Percentiles rank a stretch among this genome's conserved stretches.
Conservation (phyloP, 2,797 vertebrate species). For the Hippopotamyrus pictus region DNA sequence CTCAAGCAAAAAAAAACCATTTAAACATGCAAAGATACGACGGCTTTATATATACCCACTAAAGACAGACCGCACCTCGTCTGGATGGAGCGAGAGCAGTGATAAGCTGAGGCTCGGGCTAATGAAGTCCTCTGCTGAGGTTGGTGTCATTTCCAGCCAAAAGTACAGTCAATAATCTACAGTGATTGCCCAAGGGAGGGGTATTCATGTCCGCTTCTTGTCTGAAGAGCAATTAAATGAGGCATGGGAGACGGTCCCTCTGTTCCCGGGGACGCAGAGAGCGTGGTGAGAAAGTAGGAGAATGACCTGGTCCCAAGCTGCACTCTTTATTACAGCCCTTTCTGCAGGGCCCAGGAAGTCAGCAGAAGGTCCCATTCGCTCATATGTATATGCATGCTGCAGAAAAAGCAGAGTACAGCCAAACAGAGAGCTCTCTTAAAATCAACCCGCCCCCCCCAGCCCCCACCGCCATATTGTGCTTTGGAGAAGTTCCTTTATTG, state of each 20-base stretch:
- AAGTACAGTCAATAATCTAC: constrained; percentile 17
- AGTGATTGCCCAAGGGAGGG: constrained; percentile 14
- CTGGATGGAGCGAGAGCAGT: not conserved
- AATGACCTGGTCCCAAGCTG: not conserved
- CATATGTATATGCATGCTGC: constrained; percentile 38
- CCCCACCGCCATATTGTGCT: not conserved
- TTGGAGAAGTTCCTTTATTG: constrained; percentile 55
- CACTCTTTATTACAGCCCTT: constrained; percentile 24
- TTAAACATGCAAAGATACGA: not conserved
- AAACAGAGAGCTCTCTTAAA: constrained; percentile 63
- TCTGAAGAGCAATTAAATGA: constrained; percentile 21
- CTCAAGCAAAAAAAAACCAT: not conserved
- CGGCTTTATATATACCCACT: not conserved
- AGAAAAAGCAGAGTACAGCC: constrained; percentile 27
- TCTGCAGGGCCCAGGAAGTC: constrained; percentile 8
- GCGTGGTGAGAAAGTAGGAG: not conserved
- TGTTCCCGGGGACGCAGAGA: not conserved
- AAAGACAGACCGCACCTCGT: not conserved
- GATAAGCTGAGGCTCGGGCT: not conserved
- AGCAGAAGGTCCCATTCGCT: constrained; percentile 10
- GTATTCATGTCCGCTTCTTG: constrained; percentile 14
- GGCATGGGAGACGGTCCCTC: constrained; percentile 8
- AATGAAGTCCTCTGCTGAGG: constrained; percentile 4
- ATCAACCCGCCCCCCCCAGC: not conserved
- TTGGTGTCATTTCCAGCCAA: constrained; percentile 11